These are phyloP conservation scores for Lycopodina hypogea DNA, from an alignment of 37 sponge, comb jelly and placozoan genomes.

Conservation along the genomic window DNA sequence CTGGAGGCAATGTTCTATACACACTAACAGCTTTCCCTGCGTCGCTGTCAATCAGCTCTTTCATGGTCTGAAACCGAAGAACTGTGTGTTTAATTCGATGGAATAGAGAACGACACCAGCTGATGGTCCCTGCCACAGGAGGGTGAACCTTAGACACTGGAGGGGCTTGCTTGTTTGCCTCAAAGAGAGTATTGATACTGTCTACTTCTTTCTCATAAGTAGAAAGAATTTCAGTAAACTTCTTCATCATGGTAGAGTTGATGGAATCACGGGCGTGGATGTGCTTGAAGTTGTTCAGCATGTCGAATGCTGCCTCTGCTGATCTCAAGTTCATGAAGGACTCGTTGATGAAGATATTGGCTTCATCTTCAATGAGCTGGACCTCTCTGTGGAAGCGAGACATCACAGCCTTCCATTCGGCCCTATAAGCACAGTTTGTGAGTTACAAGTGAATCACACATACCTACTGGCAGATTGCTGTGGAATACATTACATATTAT, in stretches of 20 bases:
- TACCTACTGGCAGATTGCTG: neutral
- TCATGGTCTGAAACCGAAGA: slow-evolving; percentile 90
- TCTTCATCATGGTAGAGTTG: slow-evolving; percentile 94
- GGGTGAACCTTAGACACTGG: slow-evolving; percentile 92
- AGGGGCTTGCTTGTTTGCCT: slow-evolving; percentile 68
- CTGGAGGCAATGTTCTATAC: neutral
- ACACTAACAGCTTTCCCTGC: slow-evolving; percentile 76
- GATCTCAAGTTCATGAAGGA: slow-evolving; percentile 95
- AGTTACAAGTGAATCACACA: neutral
- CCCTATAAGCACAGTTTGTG: neutral
- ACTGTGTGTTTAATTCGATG: slow-evolving; percentile 94
- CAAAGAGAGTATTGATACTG: slow-evolving; percentile 75
- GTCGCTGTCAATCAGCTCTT: slow-evolving; percentile 83
- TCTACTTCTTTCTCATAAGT: slow-evolving; percentile 96
- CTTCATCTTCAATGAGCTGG: slow-evolving; percentile 86
- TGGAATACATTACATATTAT: neutral
- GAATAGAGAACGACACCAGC: slow-evolving; percentile 94
- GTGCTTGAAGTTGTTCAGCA: slow-evolving; percentile 97
- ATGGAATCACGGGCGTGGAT: slow-evolving; percentile 89
- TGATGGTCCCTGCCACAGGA: slow-evolving; percentile 95
- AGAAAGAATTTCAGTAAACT: slow-evolving; percentile 90
- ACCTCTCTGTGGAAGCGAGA: slow-evolving; percentile 89
- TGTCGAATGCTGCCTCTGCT: slow-evolving; percentile 98
- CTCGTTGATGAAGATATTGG: slow-evolving; percentile 92
- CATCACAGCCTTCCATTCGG: slow-evolving; percentile 86